Evolutionary conservation across 2,113 vertebrate species (phyloP).

Genomic region (Furnarius figulus): DNA sequence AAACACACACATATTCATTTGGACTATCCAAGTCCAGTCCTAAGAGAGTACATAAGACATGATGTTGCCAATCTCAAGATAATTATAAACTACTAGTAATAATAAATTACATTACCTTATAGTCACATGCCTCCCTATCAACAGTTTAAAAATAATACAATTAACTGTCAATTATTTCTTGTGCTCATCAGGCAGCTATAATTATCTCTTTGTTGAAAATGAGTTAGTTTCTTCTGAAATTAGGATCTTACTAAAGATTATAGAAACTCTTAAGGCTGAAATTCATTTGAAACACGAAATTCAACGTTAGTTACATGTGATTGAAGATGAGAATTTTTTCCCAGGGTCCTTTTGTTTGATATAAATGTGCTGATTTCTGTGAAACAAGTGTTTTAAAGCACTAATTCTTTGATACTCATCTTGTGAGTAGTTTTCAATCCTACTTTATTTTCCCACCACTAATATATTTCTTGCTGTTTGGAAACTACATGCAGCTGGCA

Average conservation of each 20-base stretch:
- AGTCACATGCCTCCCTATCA: not conserved
- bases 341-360: not conserved
- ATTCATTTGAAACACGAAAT: not conserved
- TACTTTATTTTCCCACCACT: constrained; percentile 46
- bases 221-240: not conserved
- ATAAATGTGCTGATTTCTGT: not conserved
- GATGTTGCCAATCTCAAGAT: not conserved
- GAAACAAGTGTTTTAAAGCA: constrained; percentile 1
- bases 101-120: not conserved
- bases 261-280: not conserved
- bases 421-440: constrained; percentile 14
- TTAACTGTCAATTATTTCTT: not conserved
- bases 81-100: not conserved
- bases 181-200: not conserved
- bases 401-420: not conserved
- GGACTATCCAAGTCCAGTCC: not conserved
- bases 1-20: not conserved
- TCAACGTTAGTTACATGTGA: not conserved
- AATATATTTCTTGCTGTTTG: constrained; percentile 41
- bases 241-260: not conserved
- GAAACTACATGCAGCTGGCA: constrained; percentile 52
- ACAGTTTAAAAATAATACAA: not conserved
- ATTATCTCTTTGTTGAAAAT: not conserved
- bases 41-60: not conserved
- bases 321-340: not conserved